These are phyloP conservation scores for Empidonax alnorum DNA, from an alignment of 2,113 vertebrate species.

Conservation along the genomic window DNA sequence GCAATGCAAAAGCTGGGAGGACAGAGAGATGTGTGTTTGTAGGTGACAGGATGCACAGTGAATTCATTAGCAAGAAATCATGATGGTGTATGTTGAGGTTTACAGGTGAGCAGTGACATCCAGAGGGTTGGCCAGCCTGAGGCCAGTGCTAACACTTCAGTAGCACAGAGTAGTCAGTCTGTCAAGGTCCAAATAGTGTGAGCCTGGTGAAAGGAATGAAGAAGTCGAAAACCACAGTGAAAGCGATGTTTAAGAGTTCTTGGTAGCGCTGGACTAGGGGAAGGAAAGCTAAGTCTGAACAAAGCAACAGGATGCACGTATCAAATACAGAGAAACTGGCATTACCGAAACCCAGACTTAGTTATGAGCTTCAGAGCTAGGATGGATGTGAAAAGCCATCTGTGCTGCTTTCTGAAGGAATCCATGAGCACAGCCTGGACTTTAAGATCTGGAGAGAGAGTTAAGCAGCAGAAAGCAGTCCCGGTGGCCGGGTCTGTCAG, in stretches of 20 bases:
- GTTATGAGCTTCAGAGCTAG: rapidly evolving
- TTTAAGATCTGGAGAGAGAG: neutral
- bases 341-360: neutral
- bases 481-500: neutral
- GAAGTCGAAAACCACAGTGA: neutral
- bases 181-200: neutral
- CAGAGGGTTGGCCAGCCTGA: neutral
- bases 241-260: neutral
- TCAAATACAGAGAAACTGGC: neutral
- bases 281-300: neutral
- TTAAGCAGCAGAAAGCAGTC: neutral
- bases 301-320: rapidly evolving
- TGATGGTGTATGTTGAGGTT: neutral
- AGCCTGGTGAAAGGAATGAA: neutral
- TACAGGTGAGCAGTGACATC: neutral
- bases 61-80: neutral
- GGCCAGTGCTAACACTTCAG: neutral
- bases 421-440: neutral
- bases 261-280: neutral
- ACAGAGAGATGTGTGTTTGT: neutral
- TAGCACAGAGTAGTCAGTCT: neutral
- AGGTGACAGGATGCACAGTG: neutral
- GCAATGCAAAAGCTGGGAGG: neutral
- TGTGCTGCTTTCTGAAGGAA: neutral
- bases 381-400: neutral